These are phyloP conservation scores for Andricus curvator DNA, from an alignment of 2,888 invertebrate species.

Conservation along the genomic window DNA sequence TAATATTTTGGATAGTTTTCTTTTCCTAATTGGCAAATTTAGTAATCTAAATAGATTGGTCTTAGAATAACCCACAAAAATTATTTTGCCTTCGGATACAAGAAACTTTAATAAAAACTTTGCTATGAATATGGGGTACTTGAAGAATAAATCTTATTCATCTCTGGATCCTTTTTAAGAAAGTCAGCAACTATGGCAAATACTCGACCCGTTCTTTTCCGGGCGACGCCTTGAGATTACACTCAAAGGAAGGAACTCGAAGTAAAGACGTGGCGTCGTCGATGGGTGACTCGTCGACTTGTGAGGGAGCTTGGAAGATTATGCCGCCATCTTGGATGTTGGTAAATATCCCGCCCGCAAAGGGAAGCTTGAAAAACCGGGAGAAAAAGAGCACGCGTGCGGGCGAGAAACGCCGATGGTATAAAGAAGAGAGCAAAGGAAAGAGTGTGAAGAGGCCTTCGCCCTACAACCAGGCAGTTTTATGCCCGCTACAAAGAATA, in stretches of 20 bases:
- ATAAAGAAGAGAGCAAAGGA: constrained; percentile 55
- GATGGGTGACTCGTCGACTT: constrained; percentile 69
- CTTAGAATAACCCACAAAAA: no score
- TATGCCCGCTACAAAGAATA: constrained; percentile 75
- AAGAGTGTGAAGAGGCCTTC: constrained; percentile 60
- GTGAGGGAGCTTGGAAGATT: constrained; percentile 72
- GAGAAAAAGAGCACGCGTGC: constrained; percentile 57
- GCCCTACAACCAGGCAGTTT: constrained; percentile 58
- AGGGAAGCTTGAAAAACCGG: constrained; percentile 64
- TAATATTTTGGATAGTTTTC: no score
- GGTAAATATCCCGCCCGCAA: constrained; percentile 76
- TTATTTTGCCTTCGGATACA: no score
- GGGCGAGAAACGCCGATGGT: constrained; percentile 49
- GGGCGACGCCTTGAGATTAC: constrained; percentile 49
- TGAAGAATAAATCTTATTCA: constrained; percentile 1
- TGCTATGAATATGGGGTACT: not conserved
- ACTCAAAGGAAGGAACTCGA: constrained; percentile 41
- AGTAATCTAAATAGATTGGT: no score
- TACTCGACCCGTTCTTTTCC: constrained; percentile 49
- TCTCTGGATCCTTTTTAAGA: not conserved
- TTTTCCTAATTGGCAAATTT: no score
- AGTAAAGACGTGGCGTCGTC: constrained; percentile 58
- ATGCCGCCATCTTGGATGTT: constrained; percentile 78
- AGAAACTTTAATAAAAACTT: no score
- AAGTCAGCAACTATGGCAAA: constrained; percentile 47